These are phyloP conservation scores for Chrysodeixis includens DNA, from an alignment of 2,888 invertebrate species.

Conservation along the genomic window DNA sequence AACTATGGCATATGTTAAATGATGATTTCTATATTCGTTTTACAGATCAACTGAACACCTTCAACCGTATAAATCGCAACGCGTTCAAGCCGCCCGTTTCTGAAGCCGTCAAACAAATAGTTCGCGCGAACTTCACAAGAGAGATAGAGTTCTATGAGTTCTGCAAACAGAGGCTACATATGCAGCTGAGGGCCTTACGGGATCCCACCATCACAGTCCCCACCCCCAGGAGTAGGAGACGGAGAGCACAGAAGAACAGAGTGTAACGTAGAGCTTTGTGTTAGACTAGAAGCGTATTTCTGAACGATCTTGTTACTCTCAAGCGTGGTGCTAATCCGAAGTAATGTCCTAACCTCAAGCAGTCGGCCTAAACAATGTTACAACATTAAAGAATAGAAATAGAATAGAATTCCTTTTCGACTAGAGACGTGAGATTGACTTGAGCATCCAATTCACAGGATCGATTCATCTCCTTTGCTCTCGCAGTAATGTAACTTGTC, in stretches of 20 bases:
- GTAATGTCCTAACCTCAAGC: too few relatives aligned
- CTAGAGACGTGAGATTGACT: too few relatives aligned
- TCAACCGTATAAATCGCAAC: constrained; percentile 95
- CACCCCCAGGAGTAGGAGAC: constrained; percentile 64
- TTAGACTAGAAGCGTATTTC: background rate
- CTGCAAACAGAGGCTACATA: constrained; percentile 94
- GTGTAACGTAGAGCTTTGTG: constrained; percentile 48
- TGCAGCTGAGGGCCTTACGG: constrained; percentile 93
- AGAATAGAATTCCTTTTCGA: too few relatives aligned
- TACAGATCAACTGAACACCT: constrained; percentile 92
- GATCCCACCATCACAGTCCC: constrained; percentile 80
- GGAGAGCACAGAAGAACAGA: constrained; percentile 58
- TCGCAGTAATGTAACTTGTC: too few relatives aligned
- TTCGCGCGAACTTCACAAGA: constrained; percentile 95
- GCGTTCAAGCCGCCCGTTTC: constrained; percentile 96
- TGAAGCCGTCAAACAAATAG: constrained; percentile 95
- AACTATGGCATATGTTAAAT: too few relatives aligned
- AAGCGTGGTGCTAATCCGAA: too few relatives aligned
- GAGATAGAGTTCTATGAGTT: constrained; percentile 98
- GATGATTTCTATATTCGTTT: background rate
- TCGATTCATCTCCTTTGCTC: too few relatives aligned
- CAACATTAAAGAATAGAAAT: too few relatives aligned
- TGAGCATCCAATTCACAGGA: too few relatives aligned
- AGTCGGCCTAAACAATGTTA: too few relatives aligned
- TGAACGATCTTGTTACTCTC: background rate